Base-by-base conservation (phyloP, 2,797 vertebrate genomes). In the Phoeniculus purpureus region DNA sequence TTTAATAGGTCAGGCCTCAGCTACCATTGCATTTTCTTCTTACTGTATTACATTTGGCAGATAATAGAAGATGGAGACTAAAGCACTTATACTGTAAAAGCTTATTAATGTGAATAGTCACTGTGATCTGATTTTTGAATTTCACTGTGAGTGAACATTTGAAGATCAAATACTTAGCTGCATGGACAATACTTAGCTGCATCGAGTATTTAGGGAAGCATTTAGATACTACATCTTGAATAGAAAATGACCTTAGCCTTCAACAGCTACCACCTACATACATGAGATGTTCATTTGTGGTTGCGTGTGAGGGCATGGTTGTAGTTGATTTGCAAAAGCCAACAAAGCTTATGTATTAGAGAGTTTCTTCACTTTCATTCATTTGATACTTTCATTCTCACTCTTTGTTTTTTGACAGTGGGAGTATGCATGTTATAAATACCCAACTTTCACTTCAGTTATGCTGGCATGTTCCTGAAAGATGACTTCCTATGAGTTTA, bases 251-350 rank as follows among this genome's bases (percentile, higher is more conserved):
- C 80, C 72, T 90, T 90, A 81, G 82, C 86, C 95, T 94, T 91
- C 89, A 95, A 79, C 70, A 94, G n/a, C 78, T 92, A 80, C 91
- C 91, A 88, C 83, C 91, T 90, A 96, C 88, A 66, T 89, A 78
- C 21, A 48, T 32, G 68, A 87, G 85, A 85, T 90, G 87, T 72
- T 95, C 78, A 91, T 92, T 96, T 94, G 70, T 77, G 81, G 55
- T 84, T 95, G 83, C 80, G 84, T 80, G 56, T 70, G 74, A 88
- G 80, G 60, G 78, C 89, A 93, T 68, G 93, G 85, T 78, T 94
- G 86, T 60, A 84, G 72, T 89, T 93, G 32, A 70, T 96, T 89
- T 93, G 80, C 89, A 87, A 20, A 81, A 79, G 65, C 77, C 87
- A 87, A 29, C 4, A 7, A 77, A 81, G 75, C 71, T 79, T 92